Percentiles rank a stretch among this genome's conserved stretches.
Evolutionary conservation across 2,888 invertebrate genomes (phyloP).

Genomic region (Drosophila sordidula): DNA sequence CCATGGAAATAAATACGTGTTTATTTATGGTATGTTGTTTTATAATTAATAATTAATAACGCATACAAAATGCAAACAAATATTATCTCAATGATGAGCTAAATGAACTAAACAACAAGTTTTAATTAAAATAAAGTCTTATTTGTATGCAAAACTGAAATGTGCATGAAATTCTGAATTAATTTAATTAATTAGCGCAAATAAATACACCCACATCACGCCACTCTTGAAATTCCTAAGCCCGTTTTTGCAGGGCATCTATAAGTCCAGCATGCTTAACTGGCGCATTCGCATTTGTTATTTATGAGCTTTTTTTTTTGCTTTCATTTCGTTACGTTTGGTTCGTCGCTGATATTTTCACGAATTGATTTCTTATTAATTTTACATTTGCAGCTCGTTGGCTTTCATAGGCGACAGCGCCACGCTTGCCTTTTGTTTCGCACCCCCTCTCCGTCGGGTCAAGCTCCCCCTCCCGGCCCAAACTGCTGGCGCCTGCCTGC

Average conservation of each 20-base stretch:
- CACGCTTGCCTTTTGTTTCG: slow-evolving; percentile 35
- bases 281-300: slow-evolving; percentile 22
- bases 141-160: too few relatives aligned
- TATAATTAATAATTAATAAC: too few relatives aligned
- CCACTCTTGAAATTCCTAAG: too few relatives aligned
- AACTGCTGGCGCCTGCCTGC: slow-evolving; percentile 44
- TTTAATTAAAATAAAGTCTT: too few relatives aligned
- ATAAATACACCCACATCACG: too few relatives aligned
- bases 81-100: too few relatives aligned
- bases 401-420: slow-evolving; percentile 46
- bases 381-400: slow-evolving; percentile 79
- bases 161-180: too few relatives aligned
- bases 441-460: slow-evolving; percentile 9
- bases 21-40: too few relatives aligned
- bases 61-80: too few relatives aligned
- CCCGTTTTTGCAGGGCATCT: slow-evolving; percentile 8
- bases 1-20: too few relatives aligned
- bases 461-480: slow-evolving; percentile 3
- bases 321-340: slow-evolving; percentile 41
- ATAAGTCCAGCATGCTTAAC: background rate
- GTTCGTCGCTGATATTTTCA: slow-evolving; percentile 37
- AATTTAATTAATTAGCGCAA: too few relatives aligned
- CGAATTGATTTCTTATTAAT: slow-evolving; percentile 79
- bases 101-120: too few relatives aligned
- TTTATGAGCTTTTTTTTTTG: slow-evolving; percentile 62